A percentile compares a stretch with the other conserved stretches of the same genome.
phyloP scores from a whole-genome alignment of 2,113 vertebrate species.

The Aptenodytes forsteri region DNA sequence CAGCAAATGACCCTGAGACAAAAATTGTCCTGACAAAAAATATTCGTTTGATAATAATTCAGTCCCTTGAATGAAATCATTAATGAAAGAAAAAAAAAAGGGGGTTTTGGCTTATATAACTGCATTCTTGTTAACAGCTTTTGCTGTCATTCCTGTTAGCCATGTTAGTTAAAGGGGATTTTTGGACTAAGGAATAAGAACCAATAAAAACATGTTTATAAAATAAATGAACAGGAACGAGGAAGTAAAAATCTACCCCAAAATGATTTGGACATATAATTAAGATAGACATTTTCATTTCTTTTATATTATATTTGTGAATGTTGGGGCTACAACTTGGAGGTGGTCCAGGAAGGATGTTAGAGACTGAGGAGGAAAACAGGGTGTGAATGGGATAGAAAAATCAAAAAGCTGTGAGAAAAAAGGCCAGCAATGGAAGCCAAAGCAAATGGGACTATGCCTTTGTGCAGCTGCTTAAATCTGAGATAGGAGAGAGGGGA shows the following conservation, averaged over 20 bases:
- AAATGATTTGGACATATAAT: not conserved
- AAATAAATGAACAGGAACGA: not conserved
- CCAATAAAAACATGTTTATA: not conserved
- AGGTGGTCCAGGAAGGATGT: not conserved
- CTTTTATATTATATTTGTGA: not conserved
- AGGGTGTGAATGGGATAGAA: not conserved
- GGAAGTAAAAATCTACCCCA: not conserved
- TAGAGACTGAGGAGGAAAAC: not conserved
- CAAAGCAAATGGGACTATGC: not conserved
- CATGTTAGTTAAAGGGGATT: not conserved
- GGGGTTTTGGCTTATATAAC: accelerated
- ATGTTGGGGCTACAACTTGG: not conserved
- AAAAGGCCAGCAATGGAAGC: not conserved
- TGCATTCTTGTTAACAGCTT: not conserved
- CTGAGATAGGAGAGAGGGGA: not conserved
- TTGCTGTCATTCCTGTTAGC: not conserved
- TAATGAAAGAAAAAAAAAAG: not conserved
- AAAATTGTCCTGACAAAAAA: not conserved
- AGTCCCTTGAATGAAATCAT: not conserved
- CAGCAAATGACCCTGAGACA: not conserved
- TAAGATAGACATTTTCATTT: not conserved
- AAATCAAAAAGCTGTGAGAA: not conserved
- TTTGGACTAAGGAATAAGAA: not conserved
- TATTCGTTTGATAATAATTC: not conserved
- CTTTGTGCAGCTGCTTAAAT: not conserved